Base-by-base conservation (phyloP, 2,113 vertebrate species). In the Coregonus clupeaformis region DNA sequence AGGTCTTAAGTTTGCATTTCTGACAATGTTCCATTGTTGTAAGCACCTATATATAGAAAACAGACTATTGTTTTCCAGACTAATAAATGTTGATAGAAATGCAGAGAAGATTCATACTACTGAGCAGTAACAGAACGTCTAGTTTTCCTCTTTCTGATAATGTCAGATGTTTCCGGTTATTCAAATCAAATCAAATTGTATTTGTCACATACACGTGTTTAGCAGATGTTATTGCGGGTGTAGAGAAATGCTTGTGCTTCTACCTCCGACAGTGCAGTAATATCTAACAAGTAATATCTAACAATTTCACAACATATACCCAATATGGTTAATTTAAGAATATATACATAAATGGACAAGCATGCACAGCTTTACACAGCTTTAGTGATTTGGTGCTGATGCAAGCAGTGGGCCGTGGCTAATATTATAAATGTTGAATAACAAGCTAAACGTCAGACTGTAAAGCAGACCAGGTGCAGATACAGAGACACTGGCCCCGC, bases 401-500 rank as follows among this genome's bases (percentile, higher is more conserved):
- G 68, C 18, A 63, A 55, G 6, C 18, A 47, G 42, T 45, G 68
- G 36, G 55, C 70, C 6, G 12, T 60, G 55, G 75, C 25, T 73
- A 73, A 69, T 76, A 36, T 55, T 59, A 75, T 73, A 36, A 76
- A 64, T 72, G 70, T 32, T 74, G 29, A 76, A 83, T 69, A 78
- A 52, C 68, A 77, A 65, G 60, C 55, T 63, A 71, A 60, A 71
- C 66, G 70, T 75, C 71, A 78, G 60, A 42, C 36, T 42, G 2
- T 42, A 42, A 52, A 52, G 49, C 3, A 52, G 12, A 49, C 12
- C 47, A 16, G 47, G 47, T 49, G 47, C 14, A 2, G n/a, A 59
- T n/a, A n/a, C 12, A n/a, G 57, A 59, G 20, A 59, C 49, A 55
- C 49, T 55, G 49, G 49, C 49, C 49, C 49, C 14, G 4, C 6